phyloP scores from a whole-genome alignment of 2,797 vertebrate species.

The Phalanger gymnotis region DNA sequence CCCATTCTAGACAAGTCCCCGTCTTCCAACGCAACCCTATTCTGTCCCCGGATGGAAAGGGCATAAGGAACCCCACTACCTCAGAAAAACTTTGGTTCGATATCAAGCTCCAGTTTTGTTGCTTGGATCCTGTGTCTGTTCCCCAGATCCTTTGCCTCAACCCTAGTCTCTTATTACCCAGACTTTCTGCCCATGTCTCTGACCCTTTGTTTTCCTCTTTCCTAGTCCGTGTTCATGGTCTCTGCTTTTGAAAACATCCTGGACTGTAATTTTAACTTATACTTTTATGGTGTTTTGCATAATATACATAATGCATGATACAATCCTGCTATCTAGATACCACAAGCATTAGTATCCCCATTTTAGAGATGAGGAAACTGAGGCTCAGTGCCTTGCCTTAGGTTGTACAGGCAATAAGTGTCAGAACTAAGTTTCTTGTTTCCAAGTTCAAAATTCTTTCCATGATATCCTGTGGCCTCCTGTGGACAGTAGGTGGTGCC shows the following conservation, averaged over 20 bases:
- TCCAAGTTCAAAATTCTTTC: constrained; percentile 3
- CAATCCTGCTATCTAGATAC: background rate
- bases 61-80: background rate
- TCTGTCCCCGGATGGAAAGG: background rate
- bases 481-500: background rate
- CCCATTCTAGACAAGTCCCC: no score
- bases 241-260: background rate
- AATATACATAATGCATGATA: background rate
- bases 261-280: background rate
- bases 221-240: background rate
- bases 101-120: background rate
- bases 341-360: no score
- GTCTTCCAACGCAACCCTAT: background rate
- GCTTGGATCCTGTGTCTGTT: background rate
- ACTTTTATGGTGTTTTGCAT: background rate
- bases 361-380: background rate
- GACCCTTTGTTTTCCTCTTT: background rate
- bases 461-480: background rate
- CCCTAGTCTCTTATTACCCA: background rate
- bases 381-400: background rate
- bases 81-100: background rate
- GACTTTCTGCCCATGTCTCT: background rate
- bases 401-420: no score
- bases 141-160: background rate
- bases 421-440: background rate